Base-by-base conservation (phyloP, 2,797 vertebrate species). In the Morus bassanus region DNA sequence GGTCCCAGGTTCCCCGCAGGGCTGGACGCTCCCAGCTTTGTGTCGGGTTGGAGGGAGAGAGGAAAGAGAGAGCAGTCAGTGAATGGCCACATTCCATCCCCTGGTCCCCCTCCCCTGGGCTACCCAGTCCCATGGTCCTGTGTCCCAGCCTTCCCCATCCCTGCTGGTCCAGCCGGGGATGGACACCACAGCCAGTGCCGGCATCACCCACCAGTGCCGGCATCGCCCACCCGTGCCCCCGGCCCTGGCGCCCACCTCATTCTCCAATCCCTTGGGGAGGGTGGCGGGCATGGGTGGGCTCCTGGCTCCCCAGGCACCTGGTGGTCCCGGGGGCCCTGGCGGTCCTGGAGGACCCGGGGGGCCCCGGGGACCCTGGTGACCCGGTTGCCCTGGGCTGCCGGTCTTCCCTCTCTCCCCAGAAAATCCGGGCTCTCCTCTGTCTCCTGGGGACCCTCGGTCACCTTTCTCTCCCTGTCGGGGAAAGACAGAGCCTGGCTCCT, bases 391-490 rank as follows among this genome's bases (percentile, higher is more conserved):
- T 3, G 96, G 87, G 33, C 53, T 96, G 60, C 97, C 97, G 0
- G 78, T 11, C 60, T 78, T 95, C 13, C 97, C 97, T 41, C 59
- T 97, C 68, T 98, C 97, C 22, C 97, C 97, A 21, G 92, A 91
- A 8, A 95, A 74, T 54, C 97, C 97, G 0, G 97, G 96, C 73
- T 94, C 95, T 45, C 98, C 98, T 65, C 85, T 93, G 18, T 97
- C 96, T 33, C 98, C 98, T 0, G 96, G 95, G 65, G 41, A 64
- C 24, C 97, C 97, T 25, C 67, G 84, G 45, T 97, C 95, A 1
- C 98, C 98, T 90, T 77, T 97, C 41, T 96, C 93, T 70, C 98
- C 98, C 98, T 98, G 88, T 50, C 2, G 13, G n/a, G 60, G 46
- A 77, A 89, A 73, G 53, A 37, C 18, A 57, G 33, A 72, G 27